Evolutionary conservation across 2,797 vertebrate species (phyloP).

Genomic region (Avahi laniger): DNA sequence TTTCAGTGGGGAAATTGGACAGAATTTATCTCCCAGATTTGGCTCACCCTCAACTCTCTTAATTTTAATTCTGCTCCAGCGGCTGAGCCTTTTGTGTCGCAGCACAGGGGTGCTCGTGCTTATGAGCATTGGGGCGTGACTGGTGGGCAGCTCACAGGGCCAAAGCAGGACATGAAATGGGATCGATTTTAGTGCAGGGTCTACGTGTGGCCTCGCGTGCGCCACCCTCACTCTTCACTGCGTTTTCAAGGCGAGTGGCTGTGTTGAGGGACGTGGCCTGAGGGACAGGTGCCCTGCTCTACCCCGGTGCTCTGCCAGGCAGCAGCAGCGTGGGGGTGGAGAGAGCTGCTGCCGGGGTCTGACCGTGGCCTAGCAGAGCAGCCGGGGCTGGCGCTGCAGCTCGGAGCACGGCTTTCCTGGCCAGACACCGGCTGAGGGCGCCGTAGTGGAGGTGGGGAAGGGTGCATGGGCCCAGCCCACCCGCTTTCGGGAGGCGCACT

Average conservation of each 20-base stretch:
- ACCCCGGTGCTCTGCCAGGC: accelerated
- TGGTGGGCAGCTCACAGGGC: too few relatives aligned
- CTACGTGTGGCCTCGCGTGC: background rate
- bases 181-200: background rate
- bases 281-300: background rate
- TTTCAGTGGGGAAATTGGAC: background rate
- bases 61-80: too few relatives aligned
- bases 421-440: background rate
- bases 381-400: too few relatives aligned
- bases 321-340: accelerated
- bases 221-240: background rate
- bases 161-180: too few relatives aligned
- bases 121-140: background rate
- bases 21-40: background rate
- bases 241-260: background rate
- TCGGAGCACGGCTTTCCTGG: too few relatives aligned
- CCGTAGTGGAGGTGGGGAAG: background rate
- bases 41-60: background rate
- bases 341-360: background rate
- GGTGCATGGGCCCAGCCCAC: background rate
- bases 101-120: background rate
- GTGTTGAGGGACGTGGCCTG: too few relatives aligned
- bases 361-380: background rate
- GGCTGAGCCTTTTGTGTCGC: background rate
- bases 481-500: background rate